Base-by-base conservation (phyloP, 2,888 invertebrate genomes). In the Endotricha flammealis region DNA sequence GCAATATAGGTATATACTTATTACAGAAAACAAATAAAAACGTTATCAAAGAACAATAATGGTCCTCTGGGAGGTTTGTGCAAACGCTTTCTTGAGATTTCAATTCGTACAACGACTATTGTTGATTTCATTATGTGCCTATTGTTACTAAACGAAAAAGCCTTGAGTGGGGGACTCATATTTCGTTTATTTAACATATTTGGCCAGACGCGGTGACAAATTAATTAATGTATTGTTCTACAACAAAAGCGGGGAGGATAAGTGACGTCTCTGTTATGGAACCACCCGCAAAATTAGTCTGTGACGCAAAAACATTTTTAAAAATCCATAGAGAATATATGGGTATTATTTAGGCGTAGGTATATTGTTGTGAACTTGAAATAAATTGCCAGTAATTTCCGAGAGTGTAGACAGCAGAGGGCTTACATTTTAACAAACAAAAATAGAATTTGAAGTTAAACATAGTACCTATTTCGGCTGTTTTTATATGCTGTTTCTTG, bases 201-300 rank as follows among this genome's bases (percentile, higher is more conserved):
- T 67, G 50, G 47, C 30, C 53, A 51, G 59, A 55, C 35, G 32
- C 39, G 52, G 43, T 60, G 55, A 60, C 64, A 64, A 64, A 67
- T 69, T 68, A 68, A 72, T 70, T 68, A 65, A 45, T 48, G 58
- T 48, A 66, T 74, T 71, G 69, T 74, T 65, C 51, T 44, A 24
- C 5, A 38, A 64, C 61, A 66, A 64, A 59, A 54, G 55, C 48
- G 43, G 38, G 23, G 22, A 34, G 10, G 12, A 36, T 38, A 38
- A 36, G 32, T 38, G 37, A 35, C 32, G 29, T 29, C 32, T 43
- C 27, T 32, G 28, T 37, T 22, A 37, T 32, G 16, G 16, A 14
- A 2, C 23, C 27, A 32, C 16, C 41, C 29, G 22, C 10, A 10
- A 9, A 7, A 6, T 4, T 8, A 6, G n/a, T 5, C n/a, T 24